phyloP scores from a whole-genome alignment of 1,140 invertebrate species.

The Drepana arcuata region DNA sequence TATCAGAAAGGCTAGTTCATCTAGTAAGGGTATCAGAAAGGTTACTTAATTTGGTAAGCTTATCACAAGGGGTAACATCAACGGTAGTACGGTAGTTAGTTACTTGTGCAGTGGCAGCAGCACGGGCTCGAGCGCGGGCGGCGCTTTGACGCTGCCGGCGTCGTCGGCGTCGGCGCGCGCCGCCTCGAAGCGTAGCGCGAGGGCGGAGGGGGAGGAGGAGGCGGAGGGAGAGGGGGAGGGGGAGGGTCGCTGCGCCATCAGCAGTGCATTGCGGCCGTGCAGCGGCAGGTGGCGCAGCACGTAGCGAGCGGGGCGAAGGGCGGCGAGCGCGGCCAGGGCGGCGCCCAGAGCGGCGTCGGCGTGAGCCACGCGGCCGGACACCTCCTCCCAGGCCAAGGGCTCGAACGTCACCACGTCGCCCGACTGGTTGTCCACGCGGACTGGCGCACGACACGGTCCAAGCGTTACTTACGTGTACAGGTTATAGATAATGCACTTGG shows the following conservation, averaged over 20 bases:
- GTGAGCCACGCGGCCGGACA: neutral
- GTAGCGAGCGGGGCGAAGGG: conserved; percentile 33
- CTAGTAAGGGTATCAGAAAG: too few relatives aligned
- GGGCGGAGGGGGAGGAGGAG: conserved; percentile 4
- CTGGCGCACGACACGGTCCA: too few relatives aligned
- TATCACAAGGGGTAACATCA: too few relatives aligned
- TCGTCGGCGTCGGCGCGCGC: conserved; percentile 22
- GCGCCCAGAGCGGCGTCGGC: conserved; percentile 16
- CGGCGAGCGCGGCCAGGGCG: conserved; percentile 25
- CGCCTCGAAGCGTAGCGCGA: conserved; percentile 17
- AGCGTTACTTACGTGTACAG: too few relatives aligned
- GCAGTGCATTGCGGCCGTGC: conserved; percentile 37
- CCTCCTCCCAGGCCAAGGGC: conserved; percentile 4
- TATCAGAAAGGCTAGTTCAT: too few relatives aligned
- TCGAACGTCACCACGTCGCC: conserved; percentile 29
- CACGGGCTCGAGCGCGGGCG: conserved; percentile 22
- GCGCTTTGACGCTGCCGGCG: conserved; percentile 10
- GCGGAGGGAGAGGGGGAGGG: neutral
- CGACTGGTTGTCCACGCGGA: conserved; percentile 25
- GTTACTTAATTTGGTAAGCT: too few relatives aligned
- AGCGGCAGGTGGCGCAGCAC: conserved; percentile 35
- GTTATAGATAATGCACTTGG: too few relatives aligned
- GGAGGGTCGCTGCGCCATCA: conserved; percentile 6
- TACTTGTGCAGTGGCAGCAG: conserved; percentile 45
- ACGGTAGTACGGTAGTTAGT: too few relatives aligned